Evolutionary conservation across 2,797 vertebrate species (phyloP).

Genomic region (Oophaga sylvatica): DNA sequence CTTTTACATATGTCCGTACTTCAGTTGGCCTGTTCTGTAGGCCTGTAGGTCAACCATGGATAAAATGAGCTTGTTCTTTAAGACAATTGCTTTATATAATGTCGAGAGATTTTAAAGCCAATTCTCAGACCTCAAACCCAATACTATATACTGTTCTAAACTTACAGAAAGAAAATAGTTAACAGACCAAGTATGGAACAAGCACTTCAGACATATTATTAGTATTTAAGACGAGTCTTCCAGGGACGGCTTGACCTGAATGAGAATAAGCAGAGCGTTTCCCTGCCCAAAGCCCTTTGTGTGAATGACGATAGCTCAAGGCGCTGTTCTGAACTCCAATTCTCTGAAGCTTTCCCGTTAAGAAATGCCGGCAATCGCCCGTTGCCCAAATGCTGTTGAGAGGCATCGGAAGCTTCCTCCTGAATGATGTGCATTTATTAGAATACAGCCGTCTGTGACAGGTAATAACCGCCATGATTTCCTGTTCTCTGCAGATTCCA

Average conservation of each 20-base stretch:
- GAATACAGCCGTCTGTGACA: conserved; percentile 32
- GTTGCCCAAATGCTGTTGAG: conserved; percentile 32
- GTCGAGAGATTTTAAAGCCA: not conserved
- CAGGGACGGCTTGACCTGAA: conserved; percentile 7
- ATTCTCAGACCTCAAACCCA: not conserved
- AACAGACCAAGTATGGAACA: not conserved
- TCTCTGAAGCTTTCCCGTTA: conserved; percentile 27
- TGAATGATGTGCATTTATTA: conserved; percentile 47
- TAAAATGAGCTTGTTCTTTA: not conserved
- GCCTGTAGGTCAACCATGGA: not conserved
- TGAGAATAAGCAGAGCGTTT: conserved; percentile 22
- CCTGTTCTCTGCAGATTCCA: conserved; percentile 26
- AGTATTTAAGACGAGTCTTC: conserved; percentile 18
- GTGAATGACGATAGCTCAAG: conserved; percentile 35
- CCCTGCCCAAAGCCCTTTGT: conserved; percentile 34
- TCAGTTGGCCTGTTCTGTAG: not conserved
- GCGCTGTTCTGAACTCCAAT: conserved; percentile 26
- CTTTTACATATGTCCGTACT: not conserved
- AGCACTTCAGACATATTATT: conserved; percentile 13
- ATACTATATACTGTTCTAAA: not conserved
- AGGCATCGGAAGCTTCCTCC: conserved; percentile 7
- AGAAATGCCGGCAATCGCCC: conserved; percentile 26
- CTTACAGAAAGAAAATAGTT: not conserved
- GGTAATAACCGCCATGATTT: conserved; percentile 49
- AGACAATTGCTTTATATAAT: too few species aligned